Conservation (phyloP, 2,113 vertebrate species). For the Thryonomys swinderianus region DNA sequence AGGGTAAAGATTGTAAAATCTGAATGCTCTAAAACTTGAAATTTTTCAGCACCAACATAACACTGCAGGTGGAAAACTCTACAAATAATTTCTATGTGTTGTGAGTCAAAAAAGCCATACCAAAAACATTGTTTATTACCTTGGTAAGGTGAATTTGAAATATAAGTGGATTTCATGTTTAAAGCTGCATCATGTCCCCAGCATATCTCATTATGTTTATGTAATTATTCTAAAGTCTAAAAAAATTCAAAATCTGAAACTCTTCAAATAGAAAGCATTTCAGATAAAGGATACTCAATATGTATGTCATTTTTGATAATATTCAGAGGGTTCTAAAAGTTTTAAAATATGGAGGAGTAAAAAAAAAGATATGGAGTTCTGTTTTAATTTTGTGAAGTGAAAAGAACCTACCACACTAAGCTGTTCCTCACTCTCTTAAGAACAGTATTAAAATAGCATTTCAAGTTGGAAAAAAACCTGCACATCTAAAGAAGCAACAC, state of each 20-base stretch:
- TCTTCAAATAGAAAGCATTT: not conserved
- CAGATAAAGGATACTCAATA: not conserved
- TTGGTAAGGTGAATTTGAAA: not conserved
- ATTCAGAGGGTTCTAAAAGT: not conserved
- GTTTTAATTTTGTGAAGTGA: slow-evolving; percentile 23
- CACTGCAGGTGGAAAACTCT: not conserved
- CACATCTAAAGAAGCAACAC: slow-evolving; percentile 20
- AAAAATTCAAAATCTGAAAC: not conserved
- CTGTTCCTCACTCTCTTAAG: not conserved
- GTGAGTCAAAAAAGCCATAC: not conserved
- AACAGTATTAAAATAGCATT: not conserved
- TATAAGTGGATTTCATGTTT: not conserved
- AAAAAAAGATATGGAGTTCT: not conserved
- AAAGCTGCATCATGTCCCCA: not conserved
- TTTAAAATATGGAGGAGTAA: slow-evolving; percentile 9
- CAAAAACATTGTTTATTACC: not conserved
- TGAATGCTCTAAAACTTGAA: not conserved
- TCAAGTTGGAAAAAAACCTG: slow-evolving; percentile 46
- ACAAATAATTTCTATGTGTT: not conserved
- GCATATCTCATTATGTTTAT: not conserved
- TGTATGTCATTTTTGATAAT: not conserved
- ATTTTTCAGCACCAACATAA: not conserved
- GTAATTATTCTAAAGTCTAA: not conserved
- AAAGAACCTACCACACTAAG: not conserved
- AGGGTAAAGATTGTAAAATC: not conserved